A percentile compares a stretch with the other conserved stretches of the same genome.
Conservation (phyloP, 2,888 invertebrate species). For the Pammene fasciana region DNA sequence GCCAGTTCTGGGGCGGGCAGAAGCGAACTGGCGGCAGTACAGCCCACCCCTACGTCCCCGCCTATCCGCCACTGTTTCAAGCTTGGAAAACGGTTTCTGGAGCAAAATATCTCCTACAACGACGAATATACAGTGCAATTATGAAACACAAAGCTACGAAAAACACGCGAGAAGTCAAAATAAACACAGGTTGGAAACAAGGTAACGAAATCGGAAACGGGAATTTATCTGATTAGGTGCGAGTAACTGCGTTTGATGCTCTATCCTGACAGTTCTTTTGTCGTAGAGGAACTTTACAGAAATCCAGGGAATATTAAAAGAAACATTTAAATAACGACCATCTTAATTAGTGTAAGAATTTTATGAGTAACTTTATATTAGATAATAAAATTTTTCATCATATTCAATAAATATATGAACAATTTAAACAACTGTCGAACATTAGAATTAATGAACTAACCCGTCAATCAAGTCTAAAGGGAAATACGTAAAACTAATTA, state of each 20-base stretch:
- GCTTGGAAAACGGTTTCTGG: constrained; percentile 58
- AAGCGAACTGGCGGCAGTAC: constrained; percentile 77
- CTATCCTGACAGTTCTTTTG: not conserved
- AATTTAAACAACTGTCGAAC: no score
- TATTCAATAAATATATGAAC: no score
- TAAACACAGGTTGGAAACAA: constrained; percentile 5
- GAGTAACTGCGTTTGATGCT: not conserved
- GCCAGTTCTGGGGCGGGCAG: constrained; percentile 67
- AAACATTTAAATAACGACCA: no score
- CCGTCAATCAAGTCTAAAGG: no score
- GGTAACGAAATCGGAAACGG: not conserved
- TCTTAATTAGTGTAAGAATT: no score
- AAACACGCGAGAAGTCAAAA: constrained; percentile 1
- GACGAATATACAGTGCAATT: constrained; percentile 24
- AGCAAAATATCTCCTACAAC: constrained; percentile 40
- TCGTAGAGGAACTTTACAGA: not conserved
- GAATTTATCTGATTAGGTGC: not conserved
- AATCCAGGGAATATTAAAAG: no score
- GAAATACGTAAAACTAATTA: no score
- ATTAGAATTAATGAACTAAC: no score
- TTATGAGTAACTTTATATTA: no score
- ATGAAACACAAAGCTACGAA: constrained; percentile 17
- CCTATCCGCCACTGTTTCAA: constrained; percentile 73
- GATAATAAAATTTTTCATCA: no score
- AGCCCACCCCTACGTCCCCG: constrained; percentile 65